phyloP scores from a whole-genome alignment of 2,888 invertebrate genomes.

The Buathra laborator region DNA sequence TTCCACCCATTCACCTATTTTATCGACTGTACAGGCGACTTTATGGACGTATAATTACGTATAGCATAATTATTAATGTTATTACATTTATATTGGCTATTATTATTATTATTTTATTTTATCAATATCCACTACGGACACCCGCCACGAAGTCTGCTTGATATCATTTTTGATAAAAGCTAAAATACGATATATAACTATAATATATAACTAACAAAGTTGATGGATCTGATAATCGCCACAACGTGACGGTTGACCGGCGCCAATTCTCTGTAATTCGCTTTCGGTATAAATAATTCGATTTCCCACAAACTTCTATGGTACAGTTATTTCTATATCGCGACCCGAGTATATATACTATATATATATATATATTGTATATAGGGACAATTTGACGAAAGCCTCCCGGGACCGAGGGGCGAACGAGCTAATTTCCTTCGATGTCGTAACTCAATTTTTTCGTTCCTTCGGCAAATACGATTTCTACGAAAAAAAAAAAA shows the following conservation, averaged over 20 bases:
- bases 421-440: conserved; percentile 53
- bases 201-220: background rate
- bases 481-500: background rate
- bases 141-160: no score
- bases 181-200: background rate
- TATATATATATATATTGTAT: no score
- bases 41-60: background rate
- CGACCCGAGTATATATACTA: background rate
- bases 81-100: no score
- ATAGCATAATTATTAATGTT: background rate
- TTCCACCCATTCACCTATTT: no score
- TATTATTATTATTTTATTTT: no score
- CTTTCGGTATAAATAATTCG: conserved; percentile 53
- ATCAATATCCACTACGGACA: no score
- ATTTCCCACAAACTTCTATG: conserved; percentile 45
- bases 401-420: conserved; percentile 35
- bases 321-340: background rate
- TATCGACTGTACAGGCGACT: no score
- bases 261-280: conserved; percentile 30
- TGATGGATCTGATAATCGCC: conserved; percentile 7
- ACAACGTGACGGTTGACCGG: conserved; percentile 23
- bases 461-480: conserved; percentile 34
- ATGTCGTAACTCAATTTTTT: conserved; percentile 56
- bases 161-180: no score
- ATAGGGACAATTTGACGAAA: conserved; percentile 39